Percentiles rank a stretch among this genome's conserved stretches.
Conservation (phyloP, 2,888 invertebrate species). For the Plemyria rubiginata region DNA sequence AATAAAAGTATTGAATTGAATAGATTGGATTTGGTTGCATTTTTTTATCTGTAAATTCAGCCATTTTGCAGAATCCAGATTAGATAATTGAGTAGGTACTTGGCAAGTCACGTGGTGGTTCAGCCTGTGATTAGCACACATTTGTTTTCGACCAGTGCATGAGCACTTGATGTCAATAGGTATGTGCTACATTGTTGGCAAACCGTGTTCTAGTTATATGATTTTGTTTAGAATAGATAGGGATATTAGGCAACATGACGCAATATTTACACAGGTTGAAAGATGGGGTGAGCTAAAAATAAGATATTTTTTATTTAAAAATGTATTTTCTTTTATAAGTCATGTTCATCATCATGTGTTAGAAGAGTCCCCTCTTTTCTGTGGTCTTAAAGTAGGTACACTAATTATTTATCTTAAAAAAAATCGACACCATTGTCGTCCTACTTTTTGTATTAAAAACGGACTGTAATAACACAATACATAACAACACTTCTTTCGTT, state of each 20-base stretch:
- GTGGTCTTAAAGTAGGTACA: no score
- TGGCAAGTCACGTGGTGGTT: slow-evolving; percentile 13
- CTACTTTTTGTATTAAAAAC: background rate
- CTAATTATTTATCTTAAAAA: no score
- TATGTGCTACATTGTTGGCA: slow-evolving; percentile 17
- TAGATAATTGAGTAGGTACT: background rate
- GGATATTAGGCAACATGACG: background rate
- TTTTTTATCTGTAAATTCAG: background rate
- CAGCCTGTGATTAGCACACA: slow-evolving; percentile 4
- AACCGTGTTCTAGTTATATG: slow-evolving; percentile 8
- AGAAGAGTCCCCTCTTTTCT: no score
- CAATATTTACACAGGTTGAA: no score
- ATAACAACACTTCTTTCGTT: slow-evolving; percentile 4
- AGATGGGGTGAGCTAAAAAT: no score
- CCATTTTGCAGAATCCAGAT: slow-evolving; percentile 1
- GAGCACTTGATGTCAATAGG: slow-evolving; percentile 9
- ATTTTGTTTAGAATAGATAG: background rate
- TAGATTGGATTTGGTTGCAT: no score
- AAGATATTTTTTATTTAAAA: no score
- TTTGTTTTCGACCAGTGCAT: slow-evolving; percentile 27
- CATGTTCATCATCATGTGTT: no score
- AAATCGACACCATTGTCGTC: no score
- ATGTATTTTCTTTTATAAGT: no score
- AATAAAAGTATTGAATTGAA: no score
- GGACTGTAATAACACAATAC: background rate